Evolutionary conservation across 2,888 invertebrate genomes (phyloP).

Genomic region (Callyntrura sp.): DNA sequence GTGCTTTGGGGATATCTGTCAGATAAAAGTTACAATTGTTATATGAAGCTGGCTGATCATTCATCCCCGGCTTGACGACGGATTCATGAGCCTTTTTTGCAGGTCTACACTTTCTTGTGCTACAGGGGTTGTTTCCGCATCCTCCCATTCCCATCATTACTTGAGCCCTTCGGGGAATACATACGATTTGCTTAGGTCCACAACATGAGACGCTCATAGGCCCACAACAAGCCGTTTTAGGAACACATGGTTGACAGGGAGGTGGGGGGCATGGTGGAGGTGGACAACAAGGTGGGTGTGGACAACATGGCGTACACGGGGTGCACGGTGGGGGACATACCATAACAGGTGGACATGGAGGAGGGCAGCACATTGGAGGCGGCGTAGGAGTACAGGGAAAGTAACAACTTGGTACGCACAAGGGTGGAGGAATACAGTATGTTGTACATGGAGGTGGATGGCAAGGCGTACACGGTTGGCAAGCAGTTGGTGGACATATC

Average conservation of each 20-base stretch:
- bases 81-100: not conserved
- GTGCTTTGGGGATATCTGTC: slow-evolving; percentile 71
- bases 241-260: slow-evolving; percentile 60
- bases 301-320: slow-evolving; percentile 52
- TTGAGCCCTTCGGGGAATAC: slow-evolving; percentile 71
- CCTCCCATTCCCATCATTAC: slow-evolving; percentile 6
- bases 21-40: slow-evolving; percentile 81
- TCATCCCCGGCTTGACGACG: not conserved
- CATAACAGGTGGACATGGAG: slow-evolving; percentile 46
- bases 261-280: slow-evolving; percentile 71
- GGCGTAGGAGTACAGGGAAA: slow-evolving; percentile 30
- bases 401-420: slow-evolving; percentile 12
- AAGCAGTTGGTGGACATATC: slow-evolving; percentile 8
- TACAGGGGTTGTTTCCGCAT: not conserved
- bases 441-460: slow-evolving; percentile 37
- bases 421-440: slow-evolving; percentile 31
- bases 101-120: not conserved
- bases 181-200: slow-evolving; percentile 73
- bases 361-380: slow-evolving; percentile 57
- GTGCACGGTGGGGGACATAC: slow-evolving; percentile 54
- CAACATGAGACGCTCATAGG: not conserved
- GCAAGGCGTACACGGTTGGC: slow-evolving; percentile 13
- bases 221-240: slow-evolving; percentile 46
- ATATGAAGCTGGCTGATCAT: slow-evolving; percentile 75
- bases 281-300: slow-evolving; percentile 62